Base-by-base conservation (phyloP, 2,888 invertebrate genomes). In the Mythimna vitellina region DNA sequence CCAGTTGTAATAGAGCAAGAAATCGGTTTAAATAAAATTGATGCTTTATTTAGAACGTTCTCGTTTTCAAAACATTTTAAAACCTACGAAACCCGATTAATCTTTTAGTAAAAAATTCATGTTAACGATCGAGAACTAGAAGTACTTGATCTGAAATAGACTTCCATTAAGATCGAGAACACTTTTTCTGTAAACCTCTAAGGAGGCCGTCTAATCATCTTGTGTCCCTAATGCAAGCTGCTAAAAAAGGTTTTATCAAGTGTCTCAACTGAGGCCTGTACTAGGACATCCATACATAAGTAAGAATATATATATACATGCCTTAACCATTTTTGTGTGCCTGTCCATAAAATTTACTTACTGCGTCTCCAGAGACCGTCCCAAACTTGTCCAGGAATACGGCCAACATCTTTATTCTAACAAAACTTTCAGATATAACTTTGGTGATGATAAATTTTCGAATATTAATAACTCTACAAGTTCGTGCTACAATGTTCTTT, bases 401-500 rank as follows among this genome's bases (percentile, higher is more conserved):
- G 54, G 51, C 20, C 14, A 54, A 67, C 70, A 63, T 81, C 78
- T 82, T 80, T 82, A 80, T 78, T 70, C 68, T 63, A 79, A 72
- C 64, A 67, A 78, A 86, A 84, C 66, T 86, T 84, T 62, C 57
- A 67, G 68, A 60, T 78, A 62, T 68, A 82, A 81, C 79, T 84
- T 79, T 65, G 78, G 57, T 65, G 76, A 42, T 67, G 66, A 72
- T 77, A 80, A 74, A 73, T 83, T 85, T 76, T 51, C 9, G 22
- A 35, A 66, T 53, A 67, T 58, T 69, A 70, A 65, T 51, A 73
- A 64, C 64, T 80, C 25, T 29, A 54, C 25, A 54, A 69, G 66
- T 67, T 73, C 69, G 72, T 85, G 74, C 32, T 66, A n/a, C 73
- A 78, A 69, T 62, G 70, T 51, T 78, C 69, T 71, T 75, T 76